Evolutionary conservation across 2,113 vertebrate genomes (phyloP), one percentile per base, ranked within the genome.

Genomic region (Eulemur macaco): DNA sequence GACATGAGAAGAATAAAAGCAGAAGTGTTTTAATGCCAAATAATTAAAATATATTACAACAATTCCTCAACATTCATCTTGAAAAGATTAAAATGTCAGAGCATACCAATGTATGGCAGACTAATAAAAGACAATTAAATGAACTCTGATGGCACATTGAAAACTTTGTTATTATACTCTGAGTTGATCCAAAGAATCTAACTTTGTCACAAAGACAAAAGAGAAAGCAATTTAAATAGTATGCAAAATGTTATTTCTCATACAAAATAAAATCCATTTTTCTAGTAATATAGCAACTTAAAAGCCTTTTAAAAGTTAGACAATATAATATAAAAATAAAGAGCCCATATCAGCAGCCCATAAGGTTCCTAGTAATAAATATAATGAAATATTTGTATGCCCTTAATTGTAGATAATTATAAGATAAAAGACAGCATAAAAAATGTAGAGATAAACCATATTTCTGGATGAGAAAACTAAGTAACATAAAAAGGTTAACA

Each of bases 121-220:
- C 88, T 94, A 86, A 93, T 68, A 81, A 47, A 52, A 94, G 74
- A 95, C 89, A 97, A 47, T 66, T 81, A 81, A 64, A 58, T 96
- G 68, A 58, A 80, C n/a, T 66, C 89, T 47, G 56, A 93, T 64
- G 56, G 60, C 18, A 91, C 5, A 37, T 81, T 20, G 31, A 50
- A 66, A 98, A 87, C 12, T 73, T 21, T 58, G 15, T 89, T 81
- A 81, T 78, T 60, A 42, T 63, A 78, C 23, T 77, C 37, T 78
- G 39, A 83, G 13, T n/a, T 56, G 39, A 94, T 45, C 63, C 39
- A 78, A 96, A 96, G 9, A 94, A 71, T 68, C 42, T 29, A 92
- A 92, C 23, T 87, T 54, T 54, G 45, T 91, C 60, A 47, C 68
- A 93, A 86, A 93, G 52, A 91, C 54, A 66, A 88, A 96, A 82